Evolutionary conservation across 2,113 vertebrate species (phyloP), one percentile per base, ranked within the genome.

Genomic region (Melanostigma gelatinosum): DNA sequence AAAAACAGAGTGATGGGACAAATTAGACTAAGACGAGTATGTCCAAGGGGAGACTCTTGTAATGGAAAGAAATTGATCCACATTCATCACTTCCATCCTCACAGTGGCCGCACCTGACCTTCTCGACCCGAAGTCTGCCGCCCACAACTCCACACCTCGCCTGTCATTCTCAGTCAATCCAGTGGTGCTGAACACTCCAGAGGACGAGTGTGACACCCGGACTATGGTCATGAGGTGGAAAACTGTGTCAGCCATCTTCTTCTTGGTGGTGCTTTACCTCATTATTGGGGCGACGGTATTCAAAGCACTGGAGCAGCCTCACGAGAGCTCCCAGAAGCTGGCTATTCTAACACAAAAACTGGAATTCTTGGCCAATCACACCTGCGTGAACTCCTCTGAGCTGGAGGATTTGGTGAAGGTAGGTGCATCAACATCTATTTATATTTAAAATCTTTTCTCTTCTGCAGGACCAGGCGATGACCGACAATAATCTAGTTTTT

Each of bases 201-300:
- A 77, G 9, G 79, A 85, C 1, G 82, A 97, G 82, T 96, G 94
- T 2, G 97, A 97, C 92, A 94, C 94, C 0, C 89, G 96, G 62
- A 95, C 95, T 67, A 98, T 96, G 71, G 98, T 99, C 90, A 99
- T 99, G 98, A 97, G 99, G 95, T 99, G 98, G 98, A 99, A 99
- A 95, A 99, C 98, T 0, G 98, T 99, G 68, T 97, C 97, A 18
- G 97, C 97, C 81, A 97, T 99, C 90, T 99, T 99, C 93, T 95
- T 98, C 89, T 92, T 99, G 94, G 98, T 99, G 75, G 97, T 99
- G 60, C 92, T 98, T 22, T 99, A 99, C 87, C 95, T 99, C 80
- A 97, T 99, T 84, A 95, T 99, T 1, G 98, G 98, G 80, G 98
- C 98, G 46, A 97, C 96, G 0, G 98, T 99, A 72, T 99, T 99